Conservation (phyloP, 2,113 vertebrate species). For the Ageneiosus marmoratus region DNA sequence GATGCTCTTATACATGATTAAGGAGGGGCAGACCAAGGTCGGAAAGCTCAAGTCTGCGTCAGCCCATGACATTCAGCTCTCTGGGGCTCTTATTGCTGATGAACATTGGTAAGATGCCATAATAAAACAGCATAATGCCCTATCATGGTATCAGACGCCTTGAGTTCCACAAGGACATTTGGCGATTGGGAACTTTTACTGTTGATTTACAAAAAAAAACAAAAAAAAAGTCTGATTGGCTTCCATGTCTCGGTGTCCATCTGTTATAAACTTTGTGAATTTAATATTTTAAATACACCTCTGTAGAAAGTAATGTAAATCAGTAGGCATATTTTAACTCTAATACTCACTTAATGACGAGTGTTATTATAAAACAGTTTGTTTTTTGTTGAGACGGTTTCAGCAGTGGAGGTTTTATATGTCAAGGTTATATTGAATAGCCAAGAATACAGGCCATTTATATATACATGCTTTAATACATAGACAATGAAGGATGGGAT, state of each 20-base stretch:
- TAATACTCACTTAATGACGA: not conserved
- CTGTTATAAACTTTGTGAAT: not conserved
- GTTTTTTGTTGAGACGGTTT: not conserved
- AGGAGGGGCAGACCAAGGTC: slow-evolving; percentile 88
- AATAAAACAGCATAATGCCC: slow-evolving; percentile 20
- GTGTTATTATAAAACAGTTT: not conserved
- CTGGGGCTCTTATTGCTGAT: slow-evolving; percentile 88
- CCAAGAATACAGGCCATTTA: not conserved
- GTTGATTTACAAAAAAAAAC: not conserved
- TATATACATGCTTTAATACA: not conserved
- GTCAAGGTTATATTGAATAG: not conserved
- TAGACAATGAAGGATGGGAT: not conserved
- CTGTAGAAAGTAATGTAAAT: not conserved
- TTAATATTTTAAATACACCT: not conserved
- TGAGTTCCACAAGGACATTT: slow-evolving; percentile 13
- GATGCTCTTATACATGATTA: slow-evolving; percentile 94
- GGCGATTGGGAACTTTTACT: slow-evolving; percentile 5
- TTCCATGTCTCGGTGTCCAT: not conserved
- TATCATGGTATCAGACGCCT: slow-evolving; percentile 2
- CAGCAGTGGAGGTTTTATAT: not conserved
- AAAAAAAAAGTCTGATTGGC: not conserved
- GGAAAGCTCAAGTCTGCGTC: slow-evolving; percentile 80
- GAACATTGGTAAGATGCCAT: slow-evolving; percentile 83
- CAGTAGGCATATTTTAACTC: not conserved
- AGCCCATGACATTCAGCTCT: slow-evolving; percentile 86